Conservation (phyloP, 2,888 invertebrate genomes). For the Formica aserva region DNA sequence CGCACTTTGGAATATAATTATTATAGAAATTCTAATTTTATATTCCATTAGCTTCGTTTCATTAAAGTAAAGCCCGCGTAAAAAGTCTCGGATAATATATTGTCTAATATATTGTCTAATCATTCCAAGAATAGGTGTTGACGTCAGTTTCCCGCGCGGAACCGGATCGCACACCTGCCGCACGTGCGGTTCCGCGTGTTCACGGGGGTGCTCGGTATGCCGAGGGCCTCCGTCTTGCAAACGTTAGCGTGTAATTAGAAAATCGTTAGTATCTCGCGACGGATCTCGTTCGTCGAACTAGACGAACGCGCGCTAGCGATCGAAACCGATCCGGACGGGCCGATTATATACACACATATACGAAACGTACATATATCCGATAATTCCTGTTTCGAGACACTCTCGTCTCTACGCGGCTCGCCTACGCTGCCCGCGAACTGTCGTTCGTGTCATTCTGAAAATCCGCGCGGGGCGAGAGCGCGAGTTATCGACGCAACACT, state of each 20-base stretch:
- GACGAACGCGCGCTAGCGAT: conserved; percentile 69
- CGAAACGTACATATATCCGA: conserved; percentile 67
- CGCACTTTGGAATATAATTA: neutral
- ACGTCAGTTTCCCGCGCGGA: conserved; percentile 31
- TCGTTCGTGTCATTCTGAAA: conserved; percentile 70
- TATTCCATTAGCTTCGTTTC: neutral
- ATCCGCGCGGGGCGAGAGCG: conserved; percentile 48
- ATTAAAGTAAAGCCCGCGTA: neutral
- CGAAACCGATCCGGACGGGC: conserved; percentile 38
- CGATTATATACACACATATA: conserved; percentile 16
- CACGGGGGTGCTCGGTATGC: neutral
- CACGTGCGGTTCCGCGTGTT: conserved; percentile 1
- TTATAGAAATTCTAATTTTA: neutral
- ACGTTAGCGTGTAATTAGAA: conserved; percentile 83
- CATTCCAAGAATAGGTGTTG: neutral
- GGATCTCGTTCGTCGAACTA: conserved; percentile 59
- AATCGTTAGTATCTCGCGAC: conserved; percentile 84
- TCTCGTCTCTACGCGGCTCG: conserved; percentile 53
- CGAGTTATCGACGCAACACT: conserved; percentile 75
- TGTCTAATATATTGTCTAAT: neutral
- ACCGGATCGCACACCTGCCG: neutral
- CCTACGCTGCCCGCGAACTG: conserved; percentile 66
- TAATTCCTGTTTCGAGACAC: conserved; percentile 72
- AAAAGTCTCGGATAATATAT: neutral
- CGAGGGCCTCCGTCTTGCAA: conserved; percentile 42